A percentile compares a stretch with the other conserved stretches of the same genome.
phyloP scores from a whole-genome alignment of 2,888 invertebrate species.

The Ischnura elegans region DNA sequence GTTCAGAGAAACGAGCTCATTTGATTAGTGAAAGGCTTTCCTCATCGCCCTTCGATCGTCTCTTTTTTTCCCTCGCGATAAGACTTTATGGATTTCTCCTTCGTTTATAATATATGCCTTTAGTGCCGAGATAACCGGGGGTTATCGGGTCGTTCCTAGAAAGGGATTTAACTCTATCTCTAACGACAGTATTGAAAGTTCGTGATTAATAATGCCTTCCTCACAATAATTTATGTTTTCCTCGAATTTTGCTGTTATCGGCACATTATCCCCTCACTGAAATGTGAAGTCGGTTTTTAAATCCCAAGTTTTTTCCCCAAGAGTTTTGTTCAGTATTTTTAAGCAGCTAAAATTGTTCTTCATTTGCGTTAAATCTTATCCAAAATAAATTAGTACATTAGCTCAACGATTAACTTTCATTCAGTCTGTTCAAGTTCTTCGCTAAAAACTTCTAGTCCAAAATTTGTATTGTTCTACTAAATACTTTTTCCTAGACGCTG shows the following conservation, averaged over 20 bases:
- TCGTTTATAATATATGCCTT: neutral
- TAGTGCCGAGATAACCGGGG: neutral
- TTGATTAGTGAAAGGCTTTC: neutral
- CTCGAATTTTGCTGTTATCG: neutral
- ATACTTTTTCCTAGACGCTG: no score
- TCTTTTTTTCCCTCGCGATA: neutral
- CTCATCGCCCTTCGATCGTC: neutral
- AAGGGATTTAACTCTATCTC: neutral
- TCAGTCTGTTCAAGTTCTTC: no score
- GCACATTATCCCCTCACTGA: no score
- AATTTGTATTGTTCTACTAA: no score
- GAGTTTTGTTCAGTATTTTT: no score
- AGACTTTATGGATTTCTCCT: neutral
- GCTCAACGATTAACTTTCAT: no score
- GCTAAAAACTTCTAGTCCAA: no score
- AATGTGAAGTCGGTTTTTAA: neutral
- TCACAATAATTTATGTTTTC: neutral
- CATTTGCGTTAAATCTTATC: no score
- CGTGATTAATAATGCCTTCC: neutral
- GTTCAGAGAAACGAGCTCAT: neutral
- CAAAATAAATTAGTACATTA: no score
- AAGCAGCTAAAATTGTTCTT: no score
- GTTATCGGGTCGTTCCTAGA: neutral
- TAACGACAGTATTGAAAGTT: no score
- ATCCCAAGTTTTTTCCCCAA: no score